phyloP scores from a whole-genome alignment of 92 coral and sea anemone genomes.

The Zoanthus gigantus region DNA sequence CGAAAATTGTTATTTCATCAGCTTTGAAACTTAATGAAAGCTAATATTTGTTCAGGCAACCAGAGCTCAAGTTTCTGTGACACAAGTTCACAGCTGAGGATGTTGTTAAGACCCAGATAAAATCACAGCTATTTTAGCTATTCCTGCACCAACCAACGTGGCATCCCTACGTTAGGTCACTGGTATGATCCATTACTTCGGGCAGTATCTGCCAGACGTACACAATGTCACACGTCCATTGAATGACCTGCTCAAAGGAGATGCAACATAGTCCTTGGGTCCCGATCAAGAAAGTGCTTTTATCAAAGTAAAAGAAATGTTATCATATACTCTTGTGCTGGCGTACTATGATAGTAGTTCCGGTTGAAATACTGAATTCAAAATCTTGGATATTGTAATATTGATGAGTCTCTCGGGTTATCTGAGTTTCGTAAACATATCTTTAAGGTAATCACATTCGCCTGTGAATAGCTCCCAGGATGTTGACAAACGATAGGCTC shows the following conservation, averaged over 20 bases:
- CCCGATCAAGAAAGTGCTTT: neutral
- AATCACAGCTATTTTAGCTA: too few species aligned
- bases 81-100: too few species aligned
- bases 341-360: neutral
- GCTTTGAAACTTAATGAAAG: too few species aligned
- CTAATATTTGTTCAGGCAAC: too few species aligned
- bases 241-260: neutral
- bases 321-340: neutral
- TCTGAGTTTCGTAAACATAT: conserved; percentile 12
- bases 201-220: neutral
- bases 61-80: too few species aligned
- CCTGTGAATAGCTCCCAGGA: conserved; percentile 13
- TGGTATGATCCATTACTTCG: too few species aligned
- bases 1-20: too few species aligned
- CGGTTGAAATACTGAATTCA: conserved; percentile 3
- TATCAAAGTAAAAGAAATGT: neutral
- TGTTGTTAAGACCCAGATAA: too few species aligned
- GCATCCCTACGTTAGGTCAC: too few species aligned
- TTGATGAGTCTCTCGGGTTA: conserved; percentile 5
- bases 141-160: too few species aligned
- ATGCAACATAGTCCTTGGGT: neutral
- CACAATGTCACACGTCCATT: conserved; percentile 27
- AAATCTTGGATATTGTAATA: neutral
- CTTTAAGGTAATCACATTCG: neutral
- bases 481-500: conserved; percentile 9